phyloP scores from a whole-genome alignment of 2,113 vertebrate genomes.

The Panthera tigris region DNA sequence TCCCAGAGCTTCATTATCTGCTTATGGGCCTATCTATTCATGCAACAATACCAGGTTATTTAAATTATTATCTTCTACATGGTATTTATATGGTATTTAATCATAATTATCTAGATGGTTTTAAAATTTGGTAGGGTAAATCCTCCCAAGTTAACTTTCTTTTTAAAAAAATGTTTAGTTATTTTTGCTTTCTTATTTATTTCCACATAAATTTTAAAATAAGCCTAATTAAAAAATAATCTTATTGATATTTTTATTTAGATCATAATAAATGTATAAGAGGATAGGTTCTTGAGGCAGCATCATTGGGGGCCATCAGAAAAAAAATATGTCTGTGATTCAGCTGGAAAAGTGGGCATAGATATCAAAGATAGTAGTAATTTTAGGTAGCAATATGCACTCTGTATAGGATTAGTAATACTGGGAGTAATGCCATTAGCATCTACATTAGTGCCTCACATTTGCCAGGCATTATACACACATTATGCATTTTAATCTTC shows the following conservation, averaged over 20 bases:
- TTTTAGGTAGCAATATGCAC: neutral
- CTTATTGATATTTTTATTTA: neutral
- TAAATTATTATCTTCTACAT: neutral
- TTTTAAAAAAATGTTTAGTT: neutral
- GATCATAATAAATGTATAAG: neutral
- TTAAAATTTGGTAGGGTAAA: neutral
- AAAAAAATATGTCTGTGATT: neutral
- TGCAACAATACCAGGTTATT: neutral
- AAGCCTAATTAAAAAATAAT: neutral
- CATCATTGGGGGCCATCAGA: neutral
- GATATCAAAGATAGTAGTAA: neutral
- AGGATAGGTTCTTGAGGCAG: neutral
- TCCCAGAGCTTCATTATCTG: neutral
- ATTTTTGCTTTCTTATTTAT: slow-evolving; percentile 3
- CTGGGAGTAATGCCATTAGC: neutral
- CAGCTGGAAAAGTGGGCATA: neutral
- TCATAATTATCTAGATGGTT: neutral
- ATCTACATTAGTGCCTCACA: neutral
- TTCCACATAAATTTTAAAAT: neutral
- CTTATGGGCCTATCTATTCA: neutral
- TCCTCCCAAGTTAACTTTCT: neutral
- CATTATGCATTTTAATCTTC: neutral
- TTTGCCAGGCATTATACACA: neutral
- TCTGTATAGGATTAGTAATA: neutral
- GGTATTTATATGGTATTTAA: neutral